Conservation (phyloP, 2,888 invertebrate genomes). For the Apeira syringaria region DNA sequence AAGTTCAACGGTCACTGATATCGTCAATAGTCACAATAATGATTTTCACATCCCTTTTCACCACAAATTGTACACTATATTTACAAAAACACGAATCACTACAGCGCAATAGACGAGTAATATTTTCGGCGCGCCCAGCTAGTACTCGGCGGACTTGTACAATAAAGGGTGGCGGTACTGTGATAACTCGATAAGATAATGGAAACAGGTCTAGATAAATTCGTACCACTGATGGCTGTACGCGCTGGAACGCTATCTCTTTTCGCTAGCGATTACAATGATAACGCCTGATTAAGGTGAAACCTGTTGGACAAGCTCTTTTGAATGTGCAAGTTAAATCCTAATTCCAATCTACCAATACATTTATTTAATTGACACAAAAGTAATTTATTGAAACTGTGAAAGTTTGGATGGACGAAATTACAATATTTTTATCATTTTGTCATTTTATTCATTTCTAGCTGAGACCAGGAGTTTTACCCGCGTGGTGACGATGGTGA, state of each 20-base stretch:
- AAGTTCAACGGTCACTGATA: slow-evolving; percentile 16
- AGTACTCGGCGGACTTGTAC: slow-evolving; percentile 51
- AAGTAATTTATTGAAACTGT: too few species aligned
- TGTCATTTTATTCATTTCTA: too few species aligned
- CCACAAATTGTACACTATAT: slow-evolving; percentile 8
- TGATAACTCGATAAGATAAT: slow-evolving; percentile 70
- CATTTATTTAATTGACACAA: too few species aligned
- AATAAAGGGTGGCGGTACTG: slow-evolving; percentile 66
- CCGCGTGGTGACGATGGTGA: too few species aligned
- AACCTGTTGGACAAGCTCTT: slow-evolving; percentile 33
- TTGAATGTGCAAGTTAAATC: slow-evolving; percentile 9
- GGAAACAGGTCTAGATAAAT: slow-evolving; percentile 81
- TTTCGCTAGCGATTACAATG: slow-evolving; percentile 69
- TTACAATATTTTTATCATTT: too few species aligned
- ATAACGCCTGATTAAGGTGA: slow-evolving; percentile 60
- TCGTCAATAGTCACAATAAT: slow-evolving; percentile 1
- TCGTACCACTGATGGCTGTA: slow-evolving; percentile 63
- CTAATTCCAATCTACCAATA: too few species aligned
- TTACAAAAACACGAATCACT: slow-evolving; percentile 3
- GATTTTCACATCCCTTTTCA: slow-evolving; percentile 2
- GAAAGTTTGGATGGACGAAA: too few species aligned
- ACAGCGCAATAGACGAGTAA: slow-evolving; percentile 4
- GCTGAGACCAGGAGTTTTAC: too few species aligned
- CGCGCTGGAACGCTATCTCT: slow-evolving; percentile 52
- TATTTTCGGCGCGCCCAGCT: slow-evolving; percentile 51